phyloP scores from a whole-genome alignment of 2,888 invertebrate species.

The Thecocarcelia acutangulata region DNA sequence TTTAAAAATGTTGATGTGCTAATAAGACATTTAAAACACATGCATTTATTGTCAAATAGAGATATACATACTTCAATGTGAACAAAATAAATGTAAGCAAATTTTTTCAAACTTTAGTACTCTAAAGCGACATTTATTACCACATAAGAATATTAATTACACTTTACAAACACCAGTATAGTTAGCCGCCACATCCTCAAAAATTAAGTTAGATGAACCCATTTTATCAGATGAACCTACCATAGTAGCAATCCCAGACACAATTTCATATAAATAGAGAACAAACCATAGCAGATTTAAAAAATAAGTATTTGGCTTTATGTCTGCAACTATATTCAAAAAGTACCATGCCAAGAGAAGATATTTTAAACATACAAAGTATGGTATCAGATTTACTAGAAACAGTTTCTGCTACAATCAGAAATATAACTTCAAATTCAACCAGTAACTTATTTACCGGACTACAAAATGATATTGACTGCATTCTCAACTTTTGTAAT shows the following conservation, averaged over 20 bases:
- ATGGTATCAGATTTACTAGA: constrained; percentile 25
- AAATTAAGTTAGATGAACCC: constrained; percentile 58
- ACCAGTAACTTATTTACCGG: constrained; percentile 40
- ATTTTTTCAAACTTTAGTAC: constrained; percentile 57
- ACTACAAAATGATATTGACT: constrained; percentile 54
- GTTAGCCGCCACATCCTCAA: constrained; percentile 60
- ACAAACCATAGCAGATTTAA: constrained; percentile 52
- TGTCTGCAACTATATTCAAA: constrained; percentile 30
- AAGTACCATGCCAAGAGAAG: constrained; percentile 54
- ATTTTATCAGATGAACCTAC: constrained; percentile 61
- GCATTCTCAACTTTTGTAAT: constrained; percentile 52
- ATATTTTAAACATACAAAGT: constrained; percentile 55
- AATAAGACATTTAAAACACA: constrained; percentile 55
- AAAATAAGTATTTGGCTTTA: constrained; percentile 49
- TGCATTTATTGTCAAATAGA: constrained; percentile 64
- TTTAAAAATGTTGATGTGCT: constrained; percentile 31
- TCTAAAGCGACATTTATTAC: constrained; percentile 50
- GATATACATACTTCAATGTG: constrained; percentile 55
- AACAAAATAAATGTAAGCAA: constrained; percentile 47
- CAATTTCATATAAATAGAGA: constrained; percentile 57
- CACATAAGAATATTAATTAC: constrained; percentile 36
- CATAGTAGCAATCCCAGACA: constrained; percentile 58
- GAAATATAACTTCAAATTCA: constrained; percentile 53
- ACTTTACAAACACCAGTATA: constrained; percentile 55
- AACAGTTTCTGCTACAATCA: constrained; percentile 42